Conservation (phyloP, 2,113 vertebrate species). For the Laterallus jamaicensis region DNA sequence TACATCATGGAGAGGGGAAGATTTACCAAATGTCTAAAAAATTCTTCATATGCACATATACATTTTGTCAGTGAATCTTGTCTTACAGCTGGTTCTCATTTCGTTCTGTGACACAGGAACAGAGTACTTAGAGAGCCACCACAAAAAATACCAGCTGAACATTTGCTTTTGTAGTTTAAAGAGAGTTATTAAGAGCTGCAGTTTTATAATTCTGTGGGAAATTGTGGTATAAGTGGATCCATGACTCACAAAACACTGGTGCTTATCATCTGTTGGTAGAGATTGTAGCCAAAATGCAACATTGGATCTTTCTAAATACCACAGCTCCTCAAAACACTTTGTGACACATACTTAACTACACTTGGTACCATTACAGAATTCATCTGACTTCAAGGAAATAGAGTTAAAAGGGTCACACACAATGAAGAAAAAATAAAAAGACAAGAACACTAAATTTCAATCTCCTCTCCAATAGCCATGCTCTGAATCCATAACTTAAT, state of each 20-base stretch:
- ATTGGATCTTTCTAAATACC: neutral
- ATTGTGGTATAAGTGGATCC: slow-evolving; percentile 51
- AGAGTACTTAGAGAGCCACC: slow-evolving; percentile 34
- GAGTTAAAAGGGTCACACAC: neutral
- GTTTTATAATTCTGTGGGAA: slow-evolving; percentile 56
- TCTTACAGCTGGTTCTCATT: slow-evolving; percentile 54
- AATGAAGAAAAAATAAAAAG: neutral
- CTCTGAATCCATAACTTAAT: neutral
- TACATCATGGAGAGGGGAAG: neutral
- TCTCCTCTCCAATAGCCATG: neutral
- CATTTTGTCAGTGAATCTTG: slow-evolving; percentile 12
- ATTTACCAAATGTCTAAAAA: slow-evolving; percentile 34
- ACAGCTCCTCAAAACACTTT: neutral
- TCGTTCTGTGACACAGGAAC: slow-evolving; percentile 43
- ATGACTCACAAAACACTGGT: slow-evolving; percentile 43
- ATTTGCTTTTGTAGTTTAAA: slow-evolving; percentile 52
- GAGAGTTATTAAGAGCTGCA: slow-evolving; percentile 44
- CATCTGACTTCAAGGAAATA: slow-evolving; percentile 45
- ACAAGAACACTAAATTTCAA: neutral
- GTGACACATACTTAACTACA: neutral
- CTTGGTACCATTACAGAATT: neutral
- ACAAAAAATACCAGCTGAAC: slow-evolving; percentile 47
- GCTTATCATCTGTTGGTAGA: slow-evolving; percentile 38
- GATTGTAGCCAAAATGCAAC: slow-evolving; percentile 11
- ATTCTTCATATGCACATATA: neutral